phyloP scores from a whole-genome alignment of 2,888 invertebrate genomes.

The Nymphalis polychloros region DNA sequence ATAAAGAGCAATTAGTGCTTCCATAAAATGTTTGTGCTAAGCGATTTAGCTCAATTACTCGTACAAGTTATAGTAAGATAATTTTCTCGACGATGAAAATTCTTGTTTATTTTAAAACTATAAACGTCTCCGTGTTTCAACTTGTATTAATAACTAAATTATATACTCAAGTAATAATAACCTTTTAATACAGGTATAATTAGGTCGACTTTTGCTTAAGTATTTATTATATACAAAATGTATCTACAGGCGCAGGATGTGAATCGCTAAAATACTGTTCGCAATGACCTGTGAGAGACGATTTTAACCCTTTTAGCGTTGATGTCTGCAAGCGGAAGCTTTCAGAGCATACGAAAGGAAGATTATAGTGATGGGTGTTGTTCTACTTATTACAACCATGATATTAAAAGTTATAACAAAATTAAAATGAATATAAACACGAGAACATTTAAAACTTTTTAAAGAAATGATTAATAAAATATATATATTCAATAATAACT shows the following conservation, averaged over 20 bases:
- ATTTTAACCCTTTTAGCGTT: slow-evolving; percentile 36
- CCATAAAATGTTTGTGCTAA: slow-evolving; percentile 2
- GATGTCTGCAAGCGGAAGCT: slow-evolving; percentile 35
- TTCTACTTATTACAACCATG: slow-evolving; percentile 7
- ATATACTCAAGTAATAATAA: too few species aligned
- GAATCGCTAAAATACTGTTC: slow-evolving; percentile 23
- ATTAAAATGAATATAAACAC: not conserved
- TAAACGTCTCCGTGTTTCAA: too few species aligned
- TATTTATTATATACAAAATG: not conserved
- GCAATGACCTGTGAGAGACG: slow-evolving; percentile 33
- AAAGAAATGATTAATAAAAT: too few species aligned
- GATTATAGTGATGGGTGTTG: slow-evolving; percentile 26
- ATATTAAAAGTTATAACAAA: not conserved
- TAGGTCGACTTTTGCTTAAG: too few species aligned
- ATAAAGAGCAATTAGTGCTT: not conserved
- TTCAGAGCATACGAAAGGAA: slow-evolving; percentile 33
- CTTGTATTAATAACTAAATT: too few species aligned
- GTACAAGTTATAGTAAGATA: slow-evolving; percentile 4
- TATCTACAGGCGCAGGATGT: slow-evolving; percentile 13
- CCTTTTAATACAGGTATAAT: too few species aligned
- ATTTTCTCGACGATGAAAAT: not conserved
- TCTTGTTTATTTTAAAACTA: not conserved
- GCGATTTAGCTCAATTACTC: not conserved
- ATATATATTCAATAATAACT: too few species aligned
- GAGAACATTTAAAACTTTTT: too few species aligned